A percentile compares a stretch with the other conserved stretches of the same genome.
Conservation (phyloP, 2,888 invertebrate species). For the Cenopis cana region DNA sequence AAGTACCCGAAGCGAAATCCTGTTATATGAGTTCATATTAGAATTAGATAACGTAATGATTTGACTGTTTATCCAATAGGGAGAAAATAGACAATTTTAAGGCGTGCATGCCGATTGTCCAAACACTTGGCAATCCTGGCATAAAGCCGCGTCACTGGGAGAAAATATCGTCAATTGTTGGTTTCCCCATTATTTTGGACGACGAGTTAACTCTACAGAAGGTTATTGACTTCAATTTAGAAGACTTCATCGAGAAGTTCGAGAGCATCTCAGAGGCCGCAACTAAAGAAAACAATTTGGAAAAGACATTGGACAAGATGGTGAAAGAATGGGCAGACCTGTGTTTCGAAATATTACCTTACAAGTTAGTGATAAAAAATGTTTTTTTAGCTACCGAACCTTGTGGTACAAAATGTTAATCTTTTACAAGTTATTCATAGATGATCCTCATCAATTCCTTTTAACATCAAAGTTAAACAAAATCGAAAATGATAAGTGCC, state of each 20-base stretch:
- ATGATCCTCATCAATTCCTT: background rate
- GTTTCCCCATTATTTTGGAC: conserved; percentile 95
- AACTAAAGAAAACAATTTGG: conserved; percentile 97
- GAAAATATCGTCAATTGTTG: conserved; percentile 96
- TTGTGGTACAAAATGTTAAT: no score
- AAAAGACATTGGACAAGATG: conserved; percentile 95
- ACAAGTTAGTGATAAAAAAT: conserved; percentile 81
- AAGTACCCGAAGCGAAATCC: no score
- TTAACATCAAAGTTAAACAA: background rate
- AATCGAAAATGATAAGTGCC: no score
- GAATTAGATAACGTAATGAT: background rate
- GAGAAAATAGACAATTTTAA: conserved; percentile 94
- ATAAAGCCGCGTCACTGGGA: conserved; percentile 97
- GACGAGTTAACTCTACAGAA: conserved; percentile 92
- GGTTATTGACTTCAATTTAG: conserved; percentile 95
- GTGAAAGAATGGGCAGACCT: conserved; percentile 95
- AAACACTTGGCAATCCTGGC: conserved; percentile 97
- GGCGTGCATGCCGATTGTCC: conserved; percentile 93
- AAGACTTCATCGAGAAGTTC: conserved; percentile 95
- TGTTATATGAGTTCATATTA: background rate
- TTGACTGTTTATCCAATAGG: conserved; percentile 62
- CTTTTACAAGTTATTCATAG: no score
- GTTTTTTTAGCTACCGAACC: background rate
- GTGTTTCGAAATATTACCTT: conserved; percentile 89
- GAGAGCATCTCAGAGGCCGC: conserved; percentile 97